Conservation (phyloP, 2,888 invertebrate genomes). For the Rhogogaster chlorosoma region DNA sequence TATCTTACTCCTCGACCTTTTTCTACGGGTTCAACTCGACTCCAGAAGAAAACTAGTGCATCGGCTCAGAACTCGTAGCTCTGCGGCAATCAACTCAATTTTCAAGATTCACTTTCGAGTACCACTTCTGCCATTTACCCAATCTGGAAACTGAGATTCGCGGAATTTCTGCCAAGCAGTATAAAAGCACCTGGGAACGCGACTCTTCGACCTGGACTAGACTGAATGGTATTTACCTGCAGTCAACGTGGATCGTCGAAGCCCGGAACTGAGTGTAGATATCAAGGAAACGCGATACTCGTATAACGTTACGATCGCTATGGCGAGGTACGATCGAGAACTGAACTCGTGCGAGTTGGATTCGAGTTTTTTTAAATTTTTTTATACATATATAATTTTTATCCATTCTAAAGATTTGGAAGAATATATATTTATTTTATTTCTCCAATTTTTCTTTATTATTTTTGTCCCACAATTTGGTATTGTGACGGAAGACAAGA, state of each 20-base stretch:
- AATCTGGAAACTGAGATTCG: neutral
- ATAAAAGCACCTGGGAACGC: neutral
- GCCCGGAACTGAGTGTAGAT: constrained; percentile 12
- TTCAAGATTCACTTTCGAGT: constrained; percentile 9
- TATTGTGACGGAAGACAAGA: neutral
- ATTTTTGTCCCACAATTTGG: neutral
- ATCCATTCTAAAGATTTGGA: too few species aligned
- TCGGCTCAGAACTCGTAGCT: neutral
- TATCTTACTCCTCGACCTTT: neutral
- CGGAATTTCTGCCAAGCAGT: neutral
- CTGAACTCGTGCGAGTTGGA: neutral
- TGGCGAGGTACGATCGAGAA: neutral
- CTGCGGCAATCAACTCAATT: neutral
- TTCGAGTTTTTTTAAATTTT: neutral
- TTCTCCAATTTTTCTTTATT: neutral
- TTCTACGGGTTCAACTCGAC: neutral
- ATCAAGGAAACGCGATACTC: constrained; percentile 35
- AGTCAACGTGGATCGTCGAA: constrained; percentile 29
- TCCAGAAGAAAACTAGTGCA: neutral
- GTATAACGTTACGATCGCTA: constrained; percentile 21
- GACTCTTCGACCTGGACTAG: neutral
- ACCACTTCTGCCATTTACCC: neutral
- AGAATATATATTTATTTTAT: too few species aligned
- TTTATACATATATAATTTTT: too few species aligned
- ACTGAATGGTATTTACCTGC: constrained; percentile 13